Conservation (phyloP, 2,888 invertebrate genomes). For the Calephelis perditalis region DNA sequence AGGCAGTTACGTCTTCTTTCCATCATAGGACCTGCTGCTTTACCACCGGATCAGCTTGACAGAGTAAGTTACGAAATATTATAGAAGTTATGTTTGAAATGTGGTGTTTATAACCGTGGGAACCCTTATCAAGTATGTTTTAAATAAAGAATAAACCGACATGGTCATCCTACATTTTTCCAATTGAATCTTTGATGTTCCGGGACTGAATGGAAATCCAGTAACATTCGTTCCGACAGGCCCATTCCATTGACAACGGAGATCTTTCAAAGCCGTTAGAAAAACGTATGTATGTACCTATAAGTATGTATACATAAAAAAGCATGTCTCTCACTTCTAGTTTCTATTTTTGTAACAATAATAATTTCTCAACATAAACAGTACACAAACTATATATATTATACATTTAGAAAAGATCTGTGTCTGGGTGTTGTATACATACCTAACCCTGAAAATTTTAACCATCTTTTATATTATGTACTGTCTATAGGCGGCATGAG, state of each 20-base stretch:
- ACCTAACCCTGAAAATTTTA: no score
- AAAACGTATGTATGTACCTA: background rate
- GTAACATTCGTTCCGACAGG: conserved; percentile 1
- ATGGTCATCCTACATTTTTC: conserved; percentile 5
- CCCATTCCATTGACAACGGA: conserved; percentile 4
- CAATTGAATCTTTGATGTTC: conserved; percentile 11
- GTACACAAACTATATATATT: no score
- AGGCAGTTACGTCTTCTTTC: conserved; percentile 87
- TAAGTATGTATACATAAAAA: no score
- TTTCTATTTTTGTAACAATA: no score
- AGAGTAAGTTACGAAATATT: conserved; percentile 77
- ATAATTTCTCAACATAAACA: no score
- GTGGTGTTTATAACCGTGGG: conserved; percentile 1
- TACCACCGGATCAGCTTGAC: conserved; percentile 89
- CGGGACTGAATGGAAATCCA: conserved; percentile 6
- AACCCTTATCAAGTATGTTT: no score
- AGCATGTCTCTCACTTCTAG: no score
- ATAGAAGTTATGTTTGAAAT: no score
- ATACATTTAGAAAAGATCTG: no score
- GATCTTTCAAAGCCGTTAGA: background rate
- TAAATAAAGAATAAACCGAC: background rate
- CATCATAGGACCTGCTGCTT: conserved; percentile 89
- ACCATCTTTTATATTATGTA: no score
- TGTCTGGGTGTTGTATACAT: no score
- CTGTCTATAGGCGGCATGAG: no score